Evolutionary conservation across 2,113 vertebrate species (phyloP), one percentile per base, ranked within the genome.

Genomic region (Plectropomus leopardus): DNA sequence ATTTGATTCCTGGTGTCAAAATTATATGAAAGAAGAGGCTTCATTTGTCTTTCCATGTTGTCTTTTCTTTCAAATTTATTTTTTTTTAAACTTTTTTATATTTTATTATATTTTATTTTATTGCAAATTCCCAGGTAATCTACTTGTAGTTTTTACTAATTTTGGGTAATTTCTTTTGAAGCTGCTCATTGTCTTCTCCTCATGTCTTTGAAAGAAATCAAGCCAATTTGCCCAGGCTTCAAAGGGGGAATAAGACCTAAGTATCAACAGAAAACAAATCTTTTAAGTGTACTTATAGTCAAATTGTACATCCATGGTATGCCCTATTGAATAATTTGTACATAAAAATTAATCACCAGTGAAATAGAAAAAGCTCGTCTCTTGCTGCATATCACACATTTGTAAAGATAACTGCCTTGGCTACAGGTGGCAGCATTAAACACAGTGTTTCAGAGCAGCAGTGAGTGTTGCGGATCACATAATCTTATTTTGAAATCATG

Each of bases 401-500:
- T 47, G 42, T 66, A 26, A 23, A n/a, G 32, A 42, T 44, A 69
- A 28, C 48, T 64, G 23, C 36, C 45, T 68, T 23, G n/a, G 15
- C 72, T 23, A 44, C 30, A 44, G 32, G 81, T 40, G 42, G n/a
- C 72, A 51, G 9, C 17, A 45, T 59, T 54, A 53, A 61, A 67
- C 30, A 9, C 36, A 57, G 15, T 32, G 26, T 32, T 21, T 23
- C 14, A 45, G 51, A 80, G 44, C 15, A 57, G 58, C 66, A 32
- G 30, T 24, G 7, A 24, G 3, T n/a, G 17, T 45, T 47, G 4
- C 26, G 53, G 14, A 58, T 17, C 42, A 23, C 45, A 45, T 72
- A 21, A 28, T 51, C 26, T 24, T 2, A 48, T 71, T 71, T 60
- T 26, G 42, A 47, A 68, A 67, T 64, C 69, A 13, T 72, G 77